These are phyloP conservation scores for Phalanger gymnotis DNA, from an alignment of 2,797 vertebrate genomes.

Conservation along the genomic window DNA sequence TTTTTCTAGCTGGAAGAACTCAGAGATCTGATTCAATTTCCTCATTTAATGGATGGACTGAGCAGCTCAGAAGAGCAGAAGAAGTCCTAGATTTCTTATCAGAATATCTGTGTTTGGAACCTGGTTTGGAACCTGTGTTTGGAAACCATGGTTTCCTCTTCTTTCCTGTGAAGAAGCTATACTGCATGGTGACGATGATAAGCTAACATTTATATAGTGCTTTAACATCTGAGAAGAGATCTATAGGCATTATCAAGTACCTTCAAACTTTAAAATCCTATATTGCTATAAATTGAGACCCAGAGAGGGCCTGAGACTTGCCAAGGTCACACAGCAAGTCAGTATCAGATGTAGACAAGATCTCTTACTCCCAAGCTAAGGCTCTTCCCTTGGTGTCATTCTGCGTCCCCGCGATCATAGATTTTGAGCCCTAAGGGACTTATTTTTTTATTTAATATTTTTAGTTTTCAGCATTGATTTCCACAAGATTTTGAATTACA, in stretches of 20 bases:
- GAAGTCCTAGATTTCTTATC: neutral
- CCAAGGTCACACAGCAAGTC: neutral
- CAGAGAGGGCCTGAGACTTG: neutral
- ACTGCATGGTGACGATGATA: neutral
- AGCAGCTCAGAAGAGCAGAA: neutral
- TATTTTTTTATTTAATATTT: too few relatives aligned
- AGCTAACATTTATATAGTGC: neutral
- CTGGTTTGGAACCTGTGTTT: neutral
- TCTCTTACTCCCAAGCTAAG: neutral
- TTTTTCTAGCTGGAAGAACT: neutral
- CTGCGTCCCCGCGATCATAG: neutral
- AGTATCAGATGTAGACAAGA: neutral
- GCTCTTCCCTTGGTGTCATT: neutral
- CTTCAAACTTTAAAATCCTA: neutral
- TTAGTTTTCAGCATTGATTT: too few relatives aligned
- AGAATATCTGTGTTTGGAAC: neutral
- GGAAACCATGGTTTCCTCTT: neutral
- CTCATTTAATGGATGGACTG: neutral
- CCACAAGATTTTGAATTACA: too few relatives aligned
- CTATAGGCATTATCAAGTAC: neutral
- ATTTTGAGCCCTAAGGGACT: neutral
- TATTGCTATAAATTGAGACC: neutral
- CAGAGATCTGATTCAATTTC: neutral
- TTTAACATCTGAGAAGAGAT: neutral
- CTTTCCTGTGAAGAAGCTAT: neutral